phyloP scores from a whole-genome alignment of 2,797 vertebrate genomes.

The Heteromormyrus szaboi region DNA sequence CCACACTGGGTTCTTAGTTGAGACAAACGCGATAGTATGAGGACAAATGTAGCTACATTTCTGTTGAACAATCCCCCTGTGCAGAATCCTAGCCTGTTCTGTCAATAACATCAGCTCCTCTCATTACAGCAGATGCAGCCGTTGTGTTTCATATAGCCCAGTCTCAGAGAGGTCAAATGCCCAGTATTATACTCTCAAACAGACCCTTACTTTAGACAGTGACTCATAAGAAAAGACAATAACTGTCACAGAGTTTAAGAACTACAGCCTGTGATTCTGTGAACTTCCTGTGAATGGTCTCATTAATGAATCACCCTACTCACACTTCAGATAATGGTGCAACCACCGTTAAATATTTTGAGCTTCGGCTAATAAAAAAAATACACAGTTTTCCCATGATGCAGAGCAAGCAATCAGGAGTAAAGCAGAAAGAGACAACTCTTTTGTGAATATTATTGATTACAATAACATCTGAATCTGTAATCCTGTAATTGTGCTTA shows the following conservation, averaged over 20 bases:
- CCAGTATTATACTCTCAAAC: neutral
- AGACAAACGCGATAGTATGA: neutral
- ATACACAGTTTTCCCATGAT: neutral
- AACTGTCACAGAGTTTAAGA: constrained; percentile 5
- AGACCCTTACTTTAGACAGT: neutral
- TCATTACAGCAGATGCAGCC: neutral
- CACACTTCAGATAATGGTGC: neutral
- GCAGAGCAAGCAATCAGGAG: neutral
- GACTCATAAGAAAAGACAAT: neutral
- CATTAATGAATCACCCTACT: neutral
- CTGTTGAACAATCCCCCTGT: neutral
- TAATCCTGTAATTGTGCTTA: neutral
- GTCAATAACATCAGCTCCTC: neutral
- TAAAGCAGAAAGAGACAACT: neutral
- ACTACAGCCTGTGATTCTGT: neutral
- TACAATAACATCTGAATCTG: constrained; percentile 22
- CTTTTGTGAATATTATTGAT: neutral
- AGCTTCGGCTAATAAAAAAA: neutral
- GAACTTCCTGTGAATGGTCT: neutral
- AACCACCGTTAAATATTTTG: constrained; percentile 1
- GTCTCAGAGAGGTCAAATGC: neutral
- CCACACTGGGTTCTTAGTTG: neutral
- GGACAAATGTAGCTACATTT: neutral
- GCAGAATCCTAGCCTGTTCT: neutral
- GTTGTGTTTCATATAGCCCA: neutral